A percentile compares a stretch with the other conserved stretches of the same genome.
Evolutionary conservation across 2,888 invertebrate species (phyloP).

Genomic region (Netelia virgata): DNA sequence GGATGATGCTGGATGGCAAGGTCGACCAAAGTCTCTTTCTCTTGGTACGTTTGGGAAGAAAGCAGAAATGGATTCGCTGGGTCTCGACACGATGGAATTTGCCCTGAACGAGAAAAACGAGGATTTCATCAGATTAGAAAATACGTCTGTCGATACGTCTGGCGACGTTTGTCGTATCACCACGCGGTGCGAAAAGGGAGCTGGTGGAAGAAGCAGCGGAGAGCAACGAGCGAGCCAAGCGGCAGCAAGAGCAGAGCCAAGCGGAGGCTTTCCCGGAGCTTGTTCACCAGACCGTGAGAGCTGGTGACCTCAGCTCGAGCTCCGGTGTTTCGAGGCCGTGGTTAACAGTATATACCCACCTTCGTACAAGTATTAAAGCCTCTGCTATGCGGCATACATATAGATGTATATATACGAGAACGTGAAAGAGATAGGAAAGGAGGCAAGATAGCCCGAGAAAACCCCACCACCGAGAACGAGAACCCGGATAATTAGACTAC

Average conservation of each 20-base stretch:
- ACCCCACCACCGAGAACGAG: slow-evolving; percentile 16
- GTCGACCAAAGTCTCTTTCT: background rate
- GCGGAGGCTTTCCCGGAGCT: slow-evolving; percentile 69
- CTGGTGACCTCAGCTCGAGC: slow-evolving; percentile 77
- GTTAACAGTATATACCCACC: slow-evolving; percentile 77
- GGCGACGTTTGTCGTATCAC: slow-evolving; percentile 32
- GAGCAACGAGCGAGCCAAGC: slow-evolving; percentile 18
- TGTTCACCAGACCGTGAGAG: slow-evolving; percentile 79
- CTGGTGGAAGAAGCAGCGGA: slow-evolving; percentile 6
- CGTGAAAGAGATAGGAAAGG: slow-evolving; percentile 18
- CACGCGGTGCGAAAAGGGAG: slow-evolving; percentile 9
- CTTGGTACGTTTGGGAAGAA: background rate
- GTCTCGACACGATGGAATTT: background rate
- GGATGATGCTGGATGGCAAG: slow-evolving; percentile 9
- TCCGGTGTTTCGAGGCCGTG: slow-evolving; percentile 77
- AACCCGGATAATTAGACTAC: slow-evolving; percentile 57
- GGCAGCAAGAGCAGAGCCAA: background rate
- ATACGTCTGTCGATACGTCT: background rate
- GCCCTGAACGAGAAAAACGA: background rate
- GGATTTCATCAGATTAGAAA: background rate
- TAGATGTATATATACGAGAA: background rate
- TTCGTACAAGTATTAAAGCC: slow-evolving; percentile 60
- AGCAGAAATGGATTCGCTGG: background rate
- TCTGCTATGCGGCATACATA: slow-evolving; percentile 1
- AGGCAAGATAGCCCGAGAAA: background rate